Evolutionary conservation across 2,797 vertebrate genomes (phyloP), one percentile per base, ranked within the genome.

Genomic region (Aplochiton taeniatus): DNA sequence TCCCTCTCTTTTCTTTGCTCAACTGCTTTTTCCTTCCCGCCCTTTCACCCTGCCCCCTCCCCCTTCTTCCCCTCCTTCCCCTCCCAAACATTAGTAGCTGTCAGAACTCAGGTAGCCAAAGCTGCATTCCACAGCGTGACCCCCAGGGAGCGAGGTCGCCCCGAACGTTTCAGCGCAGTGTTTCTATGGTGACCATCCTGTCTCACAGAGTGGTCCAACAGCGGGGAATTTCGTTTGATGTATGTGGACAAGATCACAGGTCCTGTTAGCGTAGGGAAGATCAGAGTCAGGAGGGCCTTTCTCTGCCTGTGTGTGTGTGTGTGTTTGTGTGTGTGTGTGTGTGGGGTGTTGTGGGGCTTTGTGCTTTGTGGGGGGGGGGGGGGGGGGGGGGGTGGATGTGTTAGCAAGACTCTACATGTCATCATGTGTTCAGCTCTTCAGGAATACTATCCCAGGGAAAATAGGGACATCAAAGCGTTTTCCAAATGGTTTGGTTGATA

Each of bases 381-480:
- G 1, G 54, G 14, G 19, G 14, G 9, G 69, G 44, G 48, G 46
- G 58, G 58, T 19, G 50, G 60, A 57, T 65, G 65, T 58, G 54
- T 41, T 68, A 50, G 63, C 65, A 62, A 70, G 54, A 48, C 18
- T 53, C 58, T 69, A 60, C 65, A 66, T 54, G 18, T 45, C 52
- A 61, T 70, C 58, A 61, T n/a, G n/a, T n/a, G n/a, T n/a, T n/a
- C n/a, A n/a, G n/a, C n/a, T n/a, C n/a, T n/a, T n/a, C n/a, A n/a
- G n/a, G n/a, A n/a, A n/a, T n/a, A n/a, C n/a, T n/a, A n/a, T n/a
- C n/a, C n/a, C n/a, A n/a, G n/a, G n/a, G n/a, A n/a, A n/a, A n/a
- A n/a, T n/a, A n/a, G n/a, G 41, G 52, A 83, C 83, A 83, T 90
- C 84, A 90, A 90, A 90, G 77, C 51, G 70, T 63, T 63, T 72